Percentiles rank a stretch among this genome's conserved stretches.
phyloP scores from a whole-genome alignment of 2,888 invertebrate genomes.

The Plemyria rubiginata region DNA sequence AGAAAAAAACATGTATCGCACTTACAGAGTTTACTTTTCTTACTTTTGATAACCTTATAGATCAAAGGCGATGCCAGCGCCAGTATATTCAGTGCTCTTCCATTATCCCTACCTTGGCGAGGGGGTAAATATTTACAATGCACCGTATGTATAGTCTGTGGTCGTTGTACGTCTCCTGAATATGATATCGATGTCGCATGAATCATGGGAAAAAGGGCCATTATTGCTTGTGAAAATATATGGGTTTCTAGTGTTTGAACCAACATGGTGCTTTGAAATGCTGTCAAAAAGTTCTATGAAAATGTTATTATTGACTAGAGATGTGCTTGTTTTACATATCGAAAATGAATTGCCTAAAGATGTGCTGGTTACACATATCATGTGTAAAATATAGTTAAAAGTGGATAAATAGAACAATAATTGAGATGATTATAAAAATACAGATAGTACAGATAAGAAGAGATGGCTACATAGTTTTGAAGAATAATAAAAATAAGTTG shows the following conservation, averaged over 20 bases:
- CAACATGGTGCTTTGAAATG: neutral
- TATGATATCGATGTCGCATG: slow-evolving; percentile 13
- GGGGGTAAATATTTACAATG: slow-evolving; percentile 34
- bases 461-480: no score
- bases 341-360: no score
- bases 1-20: neutral
- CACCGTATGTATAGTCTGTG: slow-evolving; percentile 49
- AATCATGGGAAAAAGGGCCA: neutral
- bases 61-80: neutral
- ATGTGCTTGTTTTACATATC: no score
- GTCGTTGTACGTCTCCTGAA: slow-evolving; percentile 14
- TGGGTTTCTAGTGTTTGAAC: neutral
- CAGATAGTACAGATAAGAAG: no score
- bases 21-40: neutral
- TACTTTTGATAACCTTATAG: neutral
- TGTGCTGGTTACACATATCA: no score
- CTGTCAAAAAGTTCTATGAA: no score
- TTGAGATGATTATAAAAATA: no score
- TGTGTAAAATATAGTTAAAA: no score
- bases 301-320: no score
- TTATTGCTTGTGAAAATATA: neutral
- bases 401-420: no score
- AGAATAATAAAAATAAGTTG: no score
- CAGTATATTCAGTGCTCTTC: slow-evolving; percentile 27
- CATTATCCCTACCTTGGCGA: slow-evolving; percentile 24